A percentile compares a stretch with the other conserved stretches of the same genome.
Conservation (phyloP, 2,797 vertebrate genomes). For the Sebastes trivittatus region DNA sequence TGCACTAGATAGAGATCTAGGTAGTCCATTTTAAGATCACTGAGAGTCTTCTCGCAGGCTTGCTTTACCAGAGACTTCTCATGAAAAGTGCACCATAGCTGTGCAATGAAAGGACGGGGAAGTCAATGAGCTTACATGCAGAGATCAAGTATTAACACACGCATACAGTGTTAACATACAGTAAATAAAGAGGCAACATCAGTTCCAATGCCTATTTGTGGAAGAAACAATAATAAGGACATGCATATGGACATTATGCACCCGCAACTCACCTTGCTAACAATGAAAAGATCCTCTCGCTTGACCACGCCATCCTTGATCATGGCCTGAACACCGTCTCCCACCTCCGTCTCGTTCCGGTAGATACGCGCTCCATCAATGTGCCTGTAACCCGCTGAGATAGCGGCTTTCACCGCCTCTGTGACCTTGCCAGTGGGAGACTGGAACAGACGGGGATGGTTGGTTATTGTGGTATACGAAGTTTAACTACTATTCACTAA, state of each 20-base stretch:
- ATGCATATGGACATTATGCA: not conserved
- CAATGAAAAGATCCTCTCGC: conserved; percentile 89
- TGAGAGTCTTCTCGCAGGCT: conserved; percentile 87
- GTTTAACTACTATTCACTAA: not conserved
- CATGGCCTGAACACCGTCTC: conserved; percentile 83
- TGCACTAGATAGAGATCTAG: conserved; percentile 93
- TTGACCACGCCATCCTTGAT: conserved; percentile 86
- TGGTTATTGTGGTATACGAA: not conserved
- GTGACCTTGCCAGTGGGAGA: conserved; percentile 86
- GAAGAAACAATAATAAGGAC: not conserved
- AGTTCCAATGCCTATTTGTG: no score
- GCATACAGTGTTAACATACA: not conserved
- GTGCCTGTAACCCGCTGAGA: conserved; percentile 86
- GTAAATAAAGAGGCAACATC: not conserved
- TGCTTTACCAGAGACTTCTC: conserved; percentile 84
- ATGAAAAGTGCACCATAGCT: conserved; percentile 93
- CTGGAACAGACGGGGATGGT: conserved; percentile 60
- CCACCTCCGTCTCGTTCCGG: conserved; percentile 88
- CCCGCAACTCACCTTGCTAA: conserved; percentile 87
- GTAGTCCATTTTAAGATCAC: conserved; percentile 88
- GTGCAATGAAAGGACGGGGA: not conserved
- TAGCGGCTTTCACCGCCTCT: conserved; percentile 84
- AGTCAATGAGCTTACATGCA: not conserved
- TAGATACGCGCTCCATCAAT: conserved; percentile 88
- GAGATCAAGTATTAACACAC: not conserved